phyloP scores from a whole-genome alignment of 2,113 vertebrate genomes.

The Tychaedon coryphoeus region DNA sequence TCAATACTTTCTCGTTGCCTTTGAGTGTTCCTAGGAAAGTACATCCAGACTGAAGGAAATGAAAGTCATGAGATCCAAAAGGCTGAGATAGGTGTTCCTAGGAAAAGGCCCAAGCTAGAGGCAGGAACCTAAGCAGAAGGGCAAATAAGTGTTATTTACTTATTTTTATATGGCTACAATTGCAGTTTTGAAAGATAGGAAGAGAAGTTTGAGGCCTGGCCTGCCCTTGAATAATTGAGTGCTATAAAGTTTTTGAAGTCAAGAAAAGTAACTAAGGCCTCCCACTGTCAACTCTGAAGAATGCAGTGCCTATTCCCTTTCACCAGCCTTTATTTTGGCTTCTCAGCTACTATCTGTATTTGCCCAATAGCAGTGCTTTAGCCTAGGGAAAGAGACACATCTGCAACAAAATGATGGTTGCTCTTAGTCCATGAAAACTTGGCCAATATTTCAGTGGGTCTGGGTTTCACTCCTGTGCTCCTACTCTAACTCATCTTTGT shows the following conservation, averaged over 20 bases:
- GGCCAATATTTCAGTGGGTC: background rate
- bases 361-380: background rate
- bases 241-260: background rate
- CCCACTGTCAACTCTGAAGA: background rate
- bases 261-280: background rate
- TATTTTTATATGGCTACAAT: background rate
- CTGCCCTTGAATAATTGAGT: background rate
- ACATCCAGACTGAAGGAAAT: background rate
- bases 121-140: background rate
- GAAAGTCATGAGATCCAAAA: slow-evolving; percentile 14
- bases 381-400: background rate
- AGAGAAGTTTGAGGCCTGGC: background rate
- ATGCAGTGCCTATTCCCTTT: background rate
- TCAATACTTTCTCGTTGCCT: slow-evolving; percentile 41
- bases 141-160: background rate
- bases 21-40: slow-evolving; percentile 29
- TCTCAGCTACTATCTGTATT: accelerated
- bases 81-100: background rate
- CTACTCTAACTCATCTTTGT: background rate
- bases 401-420: background rate
- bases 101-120: background rate
- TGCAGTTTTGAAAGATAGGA: background rate
- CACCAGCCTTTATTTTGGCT: background rate
- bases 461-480: background rate
- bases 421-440: background rate